A percentile compares a stretch with the other conserved stretches of the same genome.
Evolutionary conservation across 2,113 vertebrate genomes (phyloP).

Genomic region (Peucedramus taeniatus): DNA sequence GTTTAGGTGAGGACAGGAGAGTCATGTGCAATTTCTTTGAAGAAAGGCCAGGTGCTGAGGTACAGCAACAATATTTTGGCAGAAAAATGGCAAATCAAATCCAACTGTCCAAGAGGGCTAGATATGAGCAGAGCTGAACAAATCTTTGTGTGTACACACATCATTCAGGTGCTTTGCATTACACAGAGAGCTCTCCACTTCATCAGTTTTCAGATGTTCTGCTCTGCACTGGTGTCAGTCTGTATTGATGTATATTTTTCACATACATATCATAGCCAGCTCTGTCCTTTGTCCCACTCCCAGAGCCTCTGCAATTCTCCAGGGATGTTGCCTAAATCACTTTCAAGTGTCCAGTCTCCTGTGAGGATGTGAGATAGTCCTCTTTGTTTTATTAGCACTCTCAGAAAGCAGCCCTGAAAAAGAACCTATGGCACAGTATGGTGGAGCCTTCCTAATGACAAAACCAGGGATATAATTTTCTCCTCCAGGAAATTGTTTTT

Average conservation of each 20-base stretch:
- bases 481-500: neutral
- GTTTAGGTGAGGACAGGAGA: slow-evolving; percentile 42
- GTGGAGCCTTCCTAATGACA: neutral
- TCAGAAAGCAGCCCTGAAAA: neutral
- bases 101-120: slow-evolving; percentile 62
- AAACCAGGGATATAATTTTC: neutral
- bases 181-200: slow-evolving; percentile 50
- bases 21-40: slow-evolving; percentile 22
- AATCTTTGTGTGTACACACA: slow-evolving; percentile 53
- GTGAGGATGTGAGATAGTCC: neutral
- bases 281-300: neutral
- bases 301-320: neutral
- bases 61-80: slow-evolving; percentile 57
- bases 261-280: neutral
- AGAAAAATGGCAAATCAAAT: slow-evolving; percentile 61
- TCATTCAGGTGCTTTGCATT: slow-evolving; percentile 63
- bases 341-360: neutral
- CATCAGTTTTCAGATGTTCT: slow-evolving; percentile 50
- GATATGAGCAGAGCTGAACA: slow-evolving; percentile 52
- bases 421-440: fast-evolving
- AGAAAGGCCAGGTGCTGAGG: slow-evolving; percentile 53
- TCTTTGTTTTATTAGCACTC: neutral
- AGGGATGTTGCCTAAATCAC: neutral
- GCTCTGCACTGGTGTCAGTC: slow-evolving; percentile 6
- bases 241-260: slow-evolving; percentile 41